A percentile compares a stretch with the other conserved stretches of the same genome.
Conservation (phyloP, 2,113 vertebrate species). For the Chlamydotis undulata region DNA sequence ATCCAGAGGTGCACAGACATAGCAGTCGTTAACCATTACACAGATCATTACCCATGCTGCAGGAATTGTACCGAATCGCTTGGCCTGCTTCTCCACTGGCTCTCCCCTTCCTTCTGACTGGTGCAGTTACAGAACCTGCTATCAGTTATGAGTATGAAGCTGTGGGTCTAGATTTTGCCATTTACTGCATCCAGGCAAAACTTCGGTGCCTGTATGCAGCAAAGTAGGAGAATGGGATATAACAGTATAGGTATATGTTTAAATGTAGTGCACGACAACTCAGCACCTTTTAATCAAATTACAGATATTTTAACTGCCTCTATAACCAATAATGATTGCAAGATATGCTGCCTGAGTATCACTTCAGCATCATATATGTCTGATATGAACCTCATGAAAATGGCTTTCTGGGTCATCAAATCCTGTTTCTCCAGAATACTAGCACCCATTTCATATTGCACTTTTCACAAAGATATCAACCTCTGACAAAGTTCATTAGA, state of each 20-base stretch:
- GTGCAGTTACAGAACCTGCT: not conserved
- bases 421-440: not conserved
- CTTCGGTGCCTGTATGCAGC: not conserved
- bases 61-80: rapidly evolving
- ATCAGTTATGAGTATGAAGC: not conserved
- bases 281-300: not conserved
- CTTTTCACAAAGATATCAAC: not conserved
- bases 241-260: not conserved
- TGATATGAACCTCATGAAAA: not conserved
- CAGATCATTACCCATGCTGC: not conserved
- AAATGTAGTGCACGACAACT: not conserved
- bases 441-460: not conserved
- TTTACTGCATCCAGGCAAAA: not conserved
- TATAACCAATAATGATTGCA: not conserved
- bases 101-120: not conserved
- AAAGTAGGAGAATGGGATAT: not conserved
- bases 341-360: not conserved
- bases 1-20: not conserved
- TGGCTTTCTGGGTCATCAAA: not conserved
- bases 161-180: not conserved
- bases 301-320: not conserved
- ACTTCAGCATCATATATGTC: not conserved
- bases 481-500: not conserved
- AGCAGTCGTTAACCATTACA: not conserved
- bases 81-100: not conserved